phyloP scores from a whole-genome alignment of 2,113 vertebrate species.

The Tinamus guttatus region DNA sequence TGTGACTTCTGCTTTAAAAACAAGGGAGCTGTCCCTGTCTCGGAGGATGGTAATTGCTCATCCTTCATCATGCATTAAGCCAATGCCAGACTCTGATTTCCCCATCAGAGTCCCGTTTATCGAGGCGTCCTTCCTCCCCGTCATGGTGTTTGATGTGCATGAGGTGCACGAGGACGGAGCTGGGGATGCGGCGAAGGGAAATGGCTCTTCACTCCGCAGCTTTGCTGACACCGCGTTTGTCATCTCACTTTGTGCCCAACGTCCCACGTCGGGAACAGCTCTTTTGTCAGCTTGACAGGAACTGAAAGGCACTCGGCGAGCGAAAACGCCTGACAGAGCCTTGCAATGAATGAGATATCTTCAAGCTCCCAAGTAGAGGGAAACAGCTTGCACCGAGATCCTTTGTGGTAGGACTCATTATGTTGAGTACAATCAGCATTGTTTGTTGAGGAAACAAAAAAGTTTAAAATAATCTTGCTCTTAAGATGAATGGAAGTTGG shows the following conservation, averaged over 20 bases:
- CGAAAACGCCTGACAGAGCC: background rate
- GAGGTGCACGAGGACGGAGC: too few species aligned
- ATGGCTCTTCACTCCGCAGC: background rate
- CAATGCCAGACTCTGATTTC: background rate
- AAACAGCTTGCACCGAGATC: background rate
- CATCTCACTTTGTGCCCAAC: background rate
- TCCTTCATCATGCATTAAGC: background rate
- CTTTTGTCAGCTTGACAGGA: background rate
- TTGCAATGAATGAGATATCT: background rate
- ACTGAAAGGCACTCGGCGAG: background rate
- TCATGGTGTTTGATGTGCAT: background rate
- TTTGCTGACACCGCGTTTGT: background rate
- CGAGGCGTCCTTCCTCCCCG: background rate
- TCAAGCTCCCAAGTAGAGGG: background rate
- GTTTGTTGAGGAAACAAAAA: background rate
- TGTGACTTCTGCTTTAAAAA: too few species aligned
- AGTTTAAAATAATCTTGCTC: background rate
- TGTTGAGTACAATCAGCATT: background rate
- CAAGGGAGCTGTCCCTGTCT: too few species aligned
- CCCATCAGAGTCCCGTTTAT: background rate
- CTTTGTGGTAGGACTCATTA: background rate
- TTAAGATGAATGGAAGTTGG: background rate
- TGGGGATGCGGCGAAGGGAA: background rate
- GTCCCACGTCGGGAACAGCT: background rate
- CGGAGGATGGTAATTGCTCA: too few species aligned